Base-by-base conservation (phyloP, 2,888 invertebrate genomes). In the Eilema griseolum region DNA sequence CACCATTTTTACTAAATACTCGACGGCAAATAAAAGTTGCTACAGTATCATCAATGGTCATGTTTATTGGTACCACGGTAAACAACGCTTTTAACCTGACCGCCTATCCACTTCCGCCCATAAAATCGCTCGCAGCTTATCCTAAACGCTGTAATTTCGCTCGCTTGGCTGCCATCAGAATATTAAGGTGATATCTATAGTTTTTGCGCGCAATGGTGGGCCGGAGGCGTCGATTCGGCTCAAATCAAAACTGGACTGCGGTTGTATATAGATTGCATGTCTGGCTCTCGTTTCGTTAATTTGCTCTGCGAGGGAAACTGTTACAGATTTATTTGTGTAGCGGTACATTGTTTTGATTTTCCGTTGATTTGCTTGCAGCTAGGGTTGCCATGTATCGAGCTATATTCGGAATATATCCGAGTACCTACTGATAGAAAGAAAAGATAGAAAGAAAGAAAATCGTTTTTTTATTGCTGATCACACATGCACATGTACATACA, bases 141-240 rank as follows among this genome's bases (percentile, higher is more conserved):
- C 81, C 85, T 78, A 77, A 82, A 78, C 59, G 77, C 82, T 84
- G 4, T 57, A 56, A 85, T 85, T 86, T 77, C 66, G 88, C 89
- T 84, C 88, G 89, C 86, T 90, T 90, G 90, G 86, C 92, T 92
- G 90, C 89, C 85, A 90, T 91, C 89, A 86, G 87, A 85, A 86
- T 86, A 89, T 88, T 86, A 86, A 85, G 85, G 87, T 83, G 88
- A 86, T 89, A 88, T 85, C 86, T 85, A 84, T 80, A 86, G 83
- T 91, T 92, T 92, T 92, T 91, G 90, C 85, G 88, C 84, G 86
- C 85, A 59, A 41, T 86, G 86, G 81, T 81, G 74, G 67, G 82
- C 86, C 82, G 79, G 83, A 80, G 85, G 89, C 77, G 74, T 74
- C 84, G 80, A 83, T 83, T 85, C 77, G 80, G 74, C 75, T 76